Evolutionary conservation across 1,140 invertebrate species (phyloP).

Genomic region (Musca vetustissima): DNA sequence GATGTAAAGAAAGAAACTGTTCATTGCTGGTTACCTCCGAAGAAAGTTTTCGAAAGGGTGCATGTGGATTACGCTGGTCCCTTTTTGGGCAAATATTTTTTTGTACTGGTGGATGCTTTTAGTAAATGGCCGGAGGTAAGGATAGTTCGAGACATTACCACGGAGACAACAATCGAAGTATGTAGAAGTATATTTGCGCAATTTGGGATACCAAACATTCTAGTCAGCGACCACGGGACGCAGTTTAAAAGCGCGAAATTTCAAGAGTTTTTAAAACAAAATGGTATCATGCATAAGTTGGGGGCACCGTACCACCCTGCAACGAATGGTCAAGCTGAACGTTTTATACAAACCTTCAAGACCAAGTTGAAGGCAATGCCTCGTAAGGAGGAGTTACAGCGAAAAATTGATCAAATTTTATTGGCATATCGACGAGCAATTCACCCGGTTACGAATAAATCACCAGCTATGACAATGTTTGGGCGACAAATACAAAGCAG

Average conservation of each 20-base stretch:
- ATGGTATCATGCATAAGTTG: conserved; percentile 25
- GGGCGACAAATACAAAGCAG: conserved; percentile 25
- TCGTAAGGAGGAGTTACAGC: neutral
- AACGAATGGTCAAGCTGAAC: conserved; percentile 28
- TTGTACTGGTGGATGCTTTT: conserved; percentile 53
- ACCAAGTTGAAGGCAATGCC: conserved; percentile 3
- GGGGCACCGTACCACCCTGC: conserved; percentile 27
- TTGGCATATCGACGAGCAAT: conserved; percentile 26
- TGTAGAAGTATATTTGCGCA: conserved; percentile 23
- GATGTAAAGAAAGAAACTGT: conserved; percentile 26
- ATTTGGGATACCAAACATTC: conserved; percentile 23
- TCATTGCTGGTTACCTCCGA: conserved; percentile 41
- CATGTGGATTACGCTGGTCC: conserved; percentile 22
- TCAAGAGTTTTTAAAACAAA: conserved; percentile 22
- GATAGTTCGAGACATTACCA: conserved; percentile 25
- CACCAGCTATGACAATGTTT: conserved; percentile 29
- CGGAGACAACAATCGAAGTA: conserved; percentile 22
- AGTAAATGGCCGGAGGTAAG: conserved; percentile 52
- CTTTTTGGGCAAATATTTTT: conserved; percentile 32
- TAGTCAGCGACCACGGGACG: conserved; percentile 36
- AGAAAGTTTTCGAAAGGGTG: conserved; percentile 49
- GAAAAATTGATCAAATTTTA: conserved; percentile 14
- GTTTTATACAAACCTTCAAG: conserved; percentile 18
- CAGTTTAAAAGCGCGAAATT: conserved; percentile 24
- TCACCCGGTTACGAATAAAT: conserved; percentile 26